phyloP scores from a whole-genome alignment of 2,113 vertebrate species.

The Lipophrys pholis region DNA sequence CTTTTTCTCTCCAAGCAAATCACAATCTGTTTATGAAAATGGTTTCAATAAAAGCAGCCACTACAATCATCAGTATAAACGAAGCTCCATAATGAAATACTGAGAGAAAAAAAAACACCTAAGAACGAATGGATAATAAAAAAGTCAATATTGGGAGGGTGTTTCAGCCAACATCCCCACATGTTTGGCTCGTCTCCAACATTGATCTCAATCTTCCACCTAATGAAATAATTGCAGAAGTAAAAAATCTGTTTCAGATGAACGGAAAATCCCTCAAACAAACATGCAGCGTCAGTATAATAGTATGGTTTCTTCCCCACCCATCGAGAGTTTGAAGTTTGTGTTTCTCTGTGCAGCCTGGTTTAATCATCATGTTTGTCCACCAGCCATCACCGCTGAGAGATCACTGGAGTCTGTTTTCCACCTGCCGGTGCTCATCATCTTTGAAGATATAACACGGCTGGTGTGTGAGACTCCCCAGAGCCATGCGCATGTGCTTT shows the following conservation, averaged over 20 bases:
- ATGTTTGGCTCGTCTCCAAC: constrained; percentile 42
- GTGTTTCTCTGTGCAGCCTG: constrained; percentile 14
- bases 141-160: constrained; percentile 12
- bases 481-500: constrained; percentile 25
- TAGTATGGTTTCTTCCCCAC: constrained; percentile 1
- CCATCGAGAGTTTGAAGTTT: constrained; percentile 6
- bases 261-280: constrained; percentile 42
- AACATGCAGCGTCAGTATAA: constrained; percentile 12
- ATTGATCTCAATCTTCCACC: constrained; percentile 9
- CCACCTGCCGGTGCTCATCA: constrained; percentile 41
- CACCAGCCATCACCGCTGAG: constrained; percentile 19
- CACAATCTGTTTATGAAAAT: too few species aligned
- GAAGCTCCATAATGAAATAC: constrained; percentile 38
- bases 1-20: too few species aligned
- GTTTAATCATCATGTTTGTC: constrained; percentile 42
- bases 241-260: constrained; percentile 18
- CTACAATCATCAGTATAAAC: constrained; percentile 49
- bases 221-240: constrained; percentile 38
- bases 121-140: constrained; percentile 38
- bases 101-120: constrained; percentile 5
- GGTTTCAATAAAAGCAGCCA: too few species aligned
- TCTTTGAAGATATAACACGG: constrained; percentile 44
- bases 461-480: constrained; percentile 16
- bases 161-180: constrained; percentile 39
- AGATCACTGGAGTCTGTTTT: constrained; percentile 45